Evolutionary conservation across 2,888 invertebrate species (phyloP), one percentile per base, ranked within the genome.

Genomic region (Allophyes oxyacanthae): DNA sequence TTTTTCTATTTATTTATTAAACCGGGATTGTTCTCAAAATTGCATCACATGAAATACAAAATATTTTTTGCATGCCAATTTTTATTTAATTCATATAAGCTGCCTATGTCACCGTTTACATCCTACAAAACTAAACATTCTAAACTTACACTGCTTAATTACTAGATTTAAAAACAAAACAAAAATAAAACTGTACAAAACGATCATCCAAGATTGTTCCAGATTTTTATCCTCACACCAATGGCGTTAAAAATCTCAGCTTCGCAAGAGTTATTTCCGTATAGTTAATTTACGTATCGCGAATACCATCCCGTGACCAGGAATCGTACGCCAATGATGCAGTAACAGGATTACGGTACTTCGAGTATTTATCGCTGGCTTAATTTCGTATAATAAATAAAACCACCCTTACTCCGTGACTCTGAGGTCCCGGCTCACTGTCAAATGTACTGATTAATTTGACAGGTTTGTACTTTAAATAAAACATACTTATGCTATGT

Each of bases 271-370:
- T 1, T 37, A 3, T 10, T 14, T 2, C 33, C 11, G 41, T 42
- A 1, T 26, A 6, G 6, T 30, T 2, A 37, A 52, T 44, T 25
- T 32, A 33, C 33, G 8, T 37, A 32, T 42, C 15, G 38, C 30
- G 14, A 50, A 45, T 11, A 40, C 8, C 48, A 52, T 70, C 41
- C 64, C 59, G 71, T 70, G 59, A 51, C 40, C 50, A 44, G 52
- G 40, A 63, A 69, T 68, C 68, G 75, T 68, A 78, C 78, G 77
- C 75, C 80, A 79, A 75, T 87, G 86, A 86, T 84, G 83, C 83
- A 84, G 86, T 83, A 85, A 84, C 79, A 75, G 80, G 79, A 83
- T 86, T 79, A 86, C 90, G 90, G 91, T 88, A 89, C 83, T 58
- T 41, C 28, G 44, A 77, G 74, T 90, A 90, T 91, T 90, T 90